These are phyloP conservation scores for Hyles vespertilio DNA, from an alignment of 1,140 invertebrate species.

Conservation along the genomic window DNA sequence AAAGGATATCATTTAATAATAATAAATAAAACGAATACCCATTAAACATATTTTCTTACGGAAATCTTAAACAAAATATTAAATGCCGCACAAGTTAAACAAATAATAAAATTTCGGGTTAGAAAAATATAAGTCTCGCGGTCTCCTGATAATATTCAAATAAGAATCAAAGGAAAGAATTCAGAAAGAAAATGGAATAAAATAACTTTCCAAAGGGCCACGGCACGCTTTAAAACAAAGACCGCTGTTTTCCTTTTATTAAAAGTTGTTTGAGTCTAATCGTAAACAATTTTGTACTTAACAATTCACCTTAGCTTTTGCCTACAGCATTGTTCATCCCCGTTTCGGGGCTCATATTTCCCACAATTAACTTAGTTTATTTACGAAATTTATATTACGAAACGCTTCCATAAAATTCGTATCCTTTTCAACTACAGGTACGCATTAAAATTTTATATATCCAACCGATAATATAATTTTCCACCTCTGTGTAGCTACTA, in stretches of 20 bases:
- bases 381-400: too few relatives aligned
- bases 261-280: slow-evolving; percentile 4
- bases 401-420: too few relatives aligned
- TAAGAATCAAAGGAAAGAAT: background rate
- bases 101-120: slow-evolving; percentile 1
- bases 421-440: too few relatives aligned
- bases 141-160: slow-evolving; percentile 3
- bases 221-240: slow-evolving; percentile 2
- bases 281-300: background rate
- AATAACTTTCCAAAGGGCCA: slow-evolving; percentile 4
- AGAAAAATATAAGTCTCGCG: background rate
- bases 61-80: too few relatives aligned
- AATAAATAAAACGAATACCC: too few relatives aligned
- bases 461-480: too few relatives aligned
- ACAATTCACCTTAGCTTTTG: background rate
- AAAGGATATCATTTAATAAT: background rate
- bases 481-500: too few relatives aligned
- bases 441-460: too few relatives aligned
- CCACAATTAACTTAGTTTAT: too few relatives aligned
- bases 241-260: slow-evolving; percentile 6
- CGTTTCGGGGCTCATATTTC: background rate
- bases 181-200: background rate
- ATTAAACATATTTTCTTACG: too few relatives aligned
- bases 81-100: background rate
- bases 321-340: background rate